Conservation (phyloP, 2,888 invertebrate species). For the Mythimna lalbum region DNA sequence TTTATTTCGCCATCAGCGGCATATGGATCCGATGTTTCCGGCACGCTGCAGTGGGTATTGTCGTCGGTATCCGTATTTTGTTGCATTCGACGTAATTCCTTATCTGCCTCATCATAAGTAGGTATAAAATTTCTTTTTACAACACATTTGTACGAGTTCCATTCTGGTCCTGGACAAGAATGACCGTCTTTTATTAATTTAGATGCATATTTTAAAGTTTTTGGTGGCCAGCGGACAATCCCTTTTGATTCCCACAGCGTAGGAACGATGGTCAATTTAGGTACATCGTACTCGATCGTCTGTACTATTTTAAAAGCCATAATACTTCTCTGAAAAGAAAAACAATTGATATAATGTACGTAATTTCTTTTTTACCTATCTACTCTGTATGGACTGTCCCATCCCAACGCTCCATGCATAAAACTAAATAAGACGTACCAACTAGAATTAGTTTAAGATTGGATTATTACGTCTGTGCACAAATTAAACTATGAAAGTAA, state of each 20-base stretch:
- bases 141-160: slow-evolving; percentile 33
- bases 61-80: slow-evolving; percentile 23
- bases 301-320: slow-evolving; percentile 22
- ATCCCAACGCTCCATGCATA: slow-evolving; percentile 16
- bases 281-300: slow-evolving; percentile 23
- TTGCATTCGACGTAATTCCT: slow-evolving; percentile 21
- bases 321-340: slow-evolving; percentile 21
- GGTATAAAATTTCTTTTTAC: slow-evolving; percentile 31
- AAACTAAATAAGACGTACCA: slow-evolving; percentile 19
- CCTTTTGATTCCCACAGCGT: slow-evolving; percentile 15
- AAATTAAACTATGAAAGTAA: slow-evolving; percentile 16
- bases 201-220: slow-evolving; percentile 23
- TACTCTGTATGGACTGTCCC: slow-evolving; percentile 19
- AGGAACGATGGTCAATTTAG: slow-evolving; percentile 8
- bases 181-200: slow-evolving; percentile 38
- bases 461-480: slow-evolving; percentile 20
- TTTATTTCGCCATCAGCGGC: slow-evolving; percentile 12
- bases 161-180: slow-evolving; percentile 35
- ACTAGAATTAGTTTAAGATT: slow-evolving; percentile 16
- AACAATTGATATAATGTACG: neutral
- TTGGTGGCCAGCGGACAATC: slow-evolving; percentile 23
- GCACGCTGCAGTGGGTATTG: slow-evolving; percentile 18
- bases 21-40: slow-evolving; percentile 9
- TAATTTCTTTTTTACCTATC: slow-evolving; percentile 13
- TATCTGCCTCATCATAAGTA: slow-evolving; percentile 21